Evolutionary conservation across 2,888 invertebrate genomes (phyloP).

Genomic region (Volucella zonaria): DNA sequence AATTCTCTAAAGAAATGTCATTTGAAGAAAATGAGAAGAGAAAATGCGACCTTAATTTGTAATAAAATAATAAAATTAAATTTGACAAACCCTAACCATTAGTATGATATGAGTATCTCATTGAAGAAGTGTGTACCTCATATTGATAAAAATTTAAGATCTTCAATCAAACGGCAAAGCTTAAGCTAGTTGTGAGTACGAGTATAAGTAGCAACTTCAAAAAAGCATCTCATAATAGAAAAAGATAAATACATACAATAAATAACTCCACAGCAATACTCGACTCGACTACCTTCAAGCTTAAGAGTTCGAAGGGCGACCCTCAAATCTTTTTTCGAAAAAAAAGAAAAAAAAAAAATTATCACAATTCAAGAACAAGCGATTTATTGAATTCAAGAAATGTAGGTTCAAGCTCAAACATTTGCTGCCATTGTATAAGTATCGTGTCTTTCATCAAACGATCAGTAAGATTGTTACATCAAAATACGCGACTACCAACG

Average conservation of each 20-base stretch:
- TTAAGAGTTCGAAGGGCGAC: conserved; percentile 54
- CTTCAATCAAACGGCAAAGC: too few relatives aligned
- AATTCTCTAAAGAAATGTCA: not conserved
- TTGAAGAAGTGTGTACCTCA: too few relatives aligned
- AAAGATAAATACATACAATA: not conserved
- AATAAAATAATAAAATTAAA: not conserved
- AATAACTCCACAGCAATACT: conserved; percentile 2
- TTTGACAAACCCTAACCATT: too few relatives aligned
- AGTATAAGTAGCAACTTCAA: not conserved
- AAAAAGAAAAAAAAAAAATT: conserved; percentile 8
- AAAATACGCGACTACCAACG: conserved; percentile 34
- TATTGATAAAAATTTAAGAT: too few relatives aligned
- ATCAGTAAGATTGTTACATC: conserved; percentile 46
- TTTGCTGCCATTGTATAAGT: not conserved
- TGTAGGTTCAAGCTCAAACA: conserved; percentile 35
- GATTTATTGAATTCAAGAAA: conserved; percentile 45
- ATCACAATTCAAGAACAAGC: conserved; percentile 55
- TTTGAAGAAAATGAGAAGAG: too few relatives aligned
- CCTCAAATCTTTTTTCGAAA: conserved; percentile 1
- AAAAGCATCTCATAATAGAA: conserved; percentile 1
- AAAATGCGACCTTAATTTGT: not conserved
- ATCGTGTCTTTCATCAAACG: conserved; percentile 18
- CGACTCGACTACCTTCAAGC: conserved; percentile 61
- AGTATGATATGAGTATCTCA: too few relatives aligned
- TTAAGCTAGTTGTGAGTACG: too few relatives aligned